These are phyloP conservation scores for Lipotes vexillifer DNA, from an alignment of 2,113 vertebrate species.

Conservation along the genomic window DNA sequence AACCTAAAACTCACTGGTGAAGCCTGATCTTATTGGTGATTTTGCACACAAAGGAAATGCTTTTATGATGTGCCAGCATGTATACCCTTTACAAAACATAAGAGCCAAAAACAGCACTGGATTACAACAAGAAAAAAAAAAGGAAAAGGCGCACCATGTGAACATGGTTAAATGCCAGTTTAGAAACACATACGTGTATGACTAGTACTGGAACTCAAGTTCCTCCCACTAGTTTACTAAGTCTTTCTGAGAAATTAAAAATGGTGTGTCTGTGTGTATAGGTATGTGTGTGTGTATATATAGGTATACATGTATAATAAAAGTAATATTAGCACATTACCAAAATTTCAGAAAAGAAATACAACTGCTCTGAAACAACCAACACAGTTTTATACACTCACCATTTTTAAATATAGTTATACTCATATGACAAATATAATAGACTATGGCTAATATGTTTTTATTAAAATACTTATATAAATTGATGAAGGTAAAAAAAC, in stretches of 20 bases:
- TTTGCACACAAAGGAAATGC: background rate
- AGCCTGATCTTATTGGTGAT: background rate
- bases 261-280: background rate
- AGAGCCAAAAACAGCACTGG: background rate
- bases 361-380: background rate
- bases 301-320: background rate
- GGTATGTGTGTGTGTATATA: background rate
- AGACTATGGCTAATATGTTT: background rate
- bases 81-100: background rate
- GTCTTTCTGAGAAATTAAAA: background rate
- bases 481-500: background rate
- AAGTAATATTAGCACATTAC: background rate
- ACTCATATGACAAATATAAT: background rate
- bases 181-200: background rate
- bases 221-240: background rate
- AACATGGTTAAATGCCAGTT: background rate
- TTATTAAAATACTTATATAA: background rate
- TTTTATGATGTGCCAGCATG: background rate
- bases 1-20: background rate
- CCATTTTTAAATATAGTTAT: background rate
- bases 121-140: background rate
- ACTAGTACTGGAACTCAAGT: background rate
- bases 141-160: background rate
- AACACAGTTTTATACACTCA: background rate
- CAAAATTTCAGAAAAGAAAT: background rate